A percentile compares a stretch with the other conserved stretches of the same genome.
Evolutionary conservation across 2,113 vertebrate species (phyloP).

Genomic region (Lepus americanus): DNA sequence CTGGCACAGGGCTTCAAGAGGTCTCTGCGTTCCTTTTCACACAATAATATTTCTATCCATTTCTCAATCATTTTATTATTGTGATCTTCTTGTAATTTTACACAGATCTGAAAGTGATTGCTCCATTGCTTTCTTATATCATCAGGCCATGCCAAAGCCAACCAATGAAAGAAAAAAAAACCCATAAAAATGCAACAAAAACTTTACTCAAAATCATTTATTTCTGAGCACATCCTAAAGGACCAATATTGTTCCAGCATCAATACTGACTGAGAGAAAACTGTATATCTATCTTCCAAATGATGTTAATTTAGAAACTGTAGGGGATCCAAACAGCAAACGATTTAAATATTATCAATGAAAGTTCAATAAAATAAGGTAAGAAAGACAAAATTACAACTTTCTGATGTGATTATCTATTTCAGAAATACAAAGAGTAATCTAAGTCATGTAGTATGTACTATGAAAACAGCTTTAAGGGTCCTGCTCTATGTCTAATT

Average conservation of each 20-base stretch:
- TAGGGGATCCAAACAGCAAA: neutral
- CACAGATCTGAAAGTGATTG: neutral
- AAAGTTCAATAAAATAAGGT: neutral
- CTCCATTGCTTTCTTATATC: neutral
- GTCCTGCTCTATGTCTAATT: neutral
- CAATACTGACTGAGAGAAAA: neutral
- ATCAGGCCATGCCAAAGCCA: neutral
- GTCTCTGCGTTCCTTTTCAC: neutral
- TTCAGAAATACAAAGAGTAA: neutral
- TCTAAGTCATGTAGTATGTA: neutral
- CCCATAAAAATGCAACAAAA: neutral
- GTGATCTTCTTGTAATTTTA: constrained; percentile 31
- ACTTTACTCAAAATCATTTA: neutral
- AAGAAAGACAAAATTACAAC: neutral
- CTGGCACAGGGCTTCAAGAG: neutral
- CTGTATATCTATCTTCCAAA: neutral
- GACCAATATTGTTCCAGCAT: neutral
- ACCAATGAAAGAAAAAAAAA: neutral
- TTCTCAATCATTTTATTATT: constrained; percentile 15
- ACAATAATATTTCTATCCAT: neutral
- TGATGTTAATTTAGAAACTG: neutral
- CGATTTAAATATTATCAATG: neutral
- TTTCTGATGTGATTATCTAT: neutral
- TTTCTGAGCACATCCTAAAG: neutral
- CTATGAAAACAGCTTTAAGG: neutral